Evolutionary conservation across 2,888 invertebrate genomes (phyloP).

Genomic region (Phortica magna): DNA sequence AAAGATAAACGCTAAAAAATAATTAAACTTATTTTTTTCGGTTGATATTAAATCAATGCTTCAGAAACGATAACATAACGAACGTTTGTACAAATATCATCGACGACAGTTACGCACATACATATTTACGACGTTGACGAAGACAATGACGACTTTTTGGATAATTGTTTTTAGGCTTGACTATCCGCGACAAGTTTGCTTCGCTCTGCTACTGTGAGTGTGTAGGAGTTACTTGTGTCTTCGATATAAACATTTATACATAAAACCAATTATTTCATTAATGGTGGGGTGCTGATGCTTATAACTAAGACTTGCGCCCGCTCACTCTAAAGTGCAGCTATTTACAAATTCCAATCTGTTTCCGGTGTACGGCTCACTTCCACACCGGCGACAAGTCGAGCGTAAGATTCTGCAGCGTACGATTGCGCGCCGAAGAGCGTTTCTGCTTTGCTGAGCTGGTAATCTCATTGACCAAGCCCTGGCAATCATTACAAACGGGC

Average conservation of each 20-base stretch:
- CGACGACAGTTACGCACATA: not conserved
- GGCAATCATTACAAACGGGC: slow-evolving; percentile 96
- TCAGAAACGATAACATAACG: not conserved
- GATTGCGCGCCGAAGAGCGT: slow-evolving; percentile 89
- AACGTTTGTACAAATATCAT: not conserved
- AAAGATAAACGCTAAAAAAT: not conserved
- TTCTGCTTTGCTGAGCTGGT: slow-evolving; percentile 90
- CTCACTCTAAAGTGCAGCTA: slow-evolving; percentile 49
- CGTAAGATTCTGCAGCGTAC: slow-evolving; percentile 88
- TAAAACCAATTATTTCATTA: slow-evolving; percentile 15
- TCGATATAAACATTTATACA: slow-evolving; percentile 16
- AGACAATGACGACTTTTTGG: not conserved
- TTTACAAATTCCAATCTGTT: slow-evolving; percentile 30
- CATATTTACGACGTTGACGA: not conserved
- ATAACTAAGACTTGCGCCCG: slow-evolving; percentile 7
- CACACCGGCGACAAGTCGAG: slow-evolving; percentile 91
- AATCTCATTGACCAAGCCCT: slow-evolving; percentile 95
- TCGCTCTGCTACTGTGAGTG: not conserved
- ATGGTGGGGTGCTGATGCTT: slow-evolving; percentile 32
- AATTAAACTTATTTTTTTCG: not conserved
- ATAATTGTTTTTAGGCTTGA: slow-evolving; percentile 13
- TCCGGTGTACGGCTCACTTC: slow-evolving; percentile 73
- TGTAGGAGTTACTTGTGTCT: not conserved
- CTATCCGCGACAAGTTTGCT: not conserved
- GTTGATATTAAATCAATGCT: not conserved